Percentiles rank a stretch among this genome's conserved stretches.
phyloP scores from a whole-genome alignment of 2,113 vertebrate genomes.

The Numenius arquata region DNA sequence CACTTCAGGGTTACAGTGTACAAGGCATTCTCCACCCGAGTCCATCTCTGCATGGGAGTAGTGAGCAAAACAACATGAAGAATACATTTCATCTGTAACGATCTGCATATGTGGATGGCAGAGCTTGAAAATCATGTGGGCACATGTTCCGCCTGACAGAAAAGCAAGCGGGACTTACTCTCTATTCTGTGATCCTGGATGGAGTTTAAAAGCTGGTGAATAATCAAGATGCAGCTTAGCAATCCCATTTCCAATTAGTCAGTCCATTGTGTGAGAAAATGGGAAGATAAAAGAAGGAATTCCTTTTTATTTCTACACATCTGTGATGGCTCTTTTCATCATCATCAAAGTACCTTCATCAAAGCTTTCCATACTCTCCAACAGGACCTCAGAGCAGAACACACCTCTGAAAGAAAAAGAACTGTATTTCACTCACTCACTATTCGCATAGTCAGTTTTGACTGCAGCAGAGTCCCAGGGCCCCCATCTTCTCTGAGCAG shows the following conservation, averaged over 20 bases:
- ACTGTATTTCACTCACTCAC: background rate
- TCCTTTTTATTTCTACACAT: background rate
- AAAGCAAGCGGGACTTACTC: background rate
- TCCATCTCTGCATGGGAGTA: background rate
- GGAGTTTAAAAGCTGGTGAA: background rate
- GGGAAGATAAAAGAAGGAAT: background rate
- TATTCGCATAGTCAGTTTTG: background rate
- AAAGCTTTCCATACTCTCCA: background rate
- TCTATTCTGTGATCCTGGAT: background rate
- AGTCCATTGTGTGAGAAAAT: background rate
- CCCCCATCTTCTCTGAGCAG: background rate
- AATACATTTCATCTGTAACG: background rate
- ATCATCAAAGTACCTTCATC: background rate
- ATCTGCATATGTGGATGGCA: conserved; percentile 14
- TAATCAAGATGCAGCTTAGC: background rate
- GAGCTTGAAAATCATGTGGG: background rate
- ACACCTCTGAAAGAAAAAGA: background rate
- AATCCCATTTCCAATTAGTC: background rate
- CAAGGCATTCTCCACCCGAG: background rate
- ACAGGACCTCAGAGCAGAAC: background rate
- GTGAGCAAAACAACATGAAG: background rate
- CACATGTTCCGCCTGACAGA: background rate
- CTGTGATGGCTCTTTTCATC: background rate
- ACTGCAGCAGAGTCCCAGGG: background rate
- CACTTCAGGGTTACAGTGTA: background rate